Percentiles rank a stretch among this genome's conserved stretches.
phyloP scores from a whole-genome alignment of 2,797 vertebrate species.

The Hydrocynus forskahlii region DNA sequence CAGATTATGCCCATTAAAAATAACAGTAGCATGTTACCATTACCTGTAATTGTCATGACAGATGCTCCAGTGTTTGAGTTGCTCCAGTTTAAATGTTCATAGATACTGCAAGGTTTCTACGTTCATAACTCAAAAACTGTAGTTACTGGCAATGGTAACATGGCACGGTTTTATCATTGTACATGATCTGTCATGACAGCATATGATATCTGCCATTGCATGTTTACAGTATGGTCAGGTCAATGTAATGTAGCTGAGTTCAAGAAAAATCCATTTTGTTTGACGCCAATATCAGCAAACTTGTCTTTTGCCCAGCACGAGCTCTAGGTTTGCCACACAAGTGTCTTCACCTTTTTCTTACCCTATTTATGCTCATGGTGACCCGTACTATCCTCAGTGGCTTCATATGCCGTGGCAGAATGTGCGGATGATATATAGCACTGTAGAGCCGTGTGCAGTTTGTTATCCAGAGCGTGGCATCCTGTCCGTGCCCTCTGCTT shows the following conservation, averaged over 20 bases:
- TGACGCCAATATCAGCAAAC: background rate
- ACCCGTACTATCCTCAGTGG: background rate
- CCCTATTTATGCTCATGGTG: slow-evolving; percentile 19
- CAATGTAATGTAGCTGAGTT: background rate
- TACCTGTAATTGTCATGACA: no score
- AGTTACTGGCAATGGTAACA: no score
- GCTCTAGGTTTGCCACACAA: background rate
- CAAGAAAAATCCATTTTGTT: background rate
- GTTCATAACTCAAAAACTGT: no score
- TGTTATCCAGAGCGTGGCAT: slow-evolving; percentile 62
- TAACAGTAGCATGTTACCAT: no score
- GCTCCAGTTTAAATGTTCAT: no score
- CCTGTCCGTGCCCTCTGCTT: slow-evolving; percentile 54
- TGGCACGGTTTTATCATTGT: no score
- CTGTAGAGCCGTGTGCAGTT: slow-evolving; percentile 34
- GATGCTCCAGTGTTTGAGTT: no score
- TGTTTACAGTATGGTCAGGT: background rate
- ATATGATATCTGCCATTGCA: background rate
- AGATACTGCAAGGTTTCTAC: no score
- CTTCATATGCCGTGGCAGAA: slow-evolving; percentile 18
- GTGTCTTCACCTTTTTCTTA: slow-evolving; percentile 14
- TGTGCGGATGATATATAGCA: slow-evolving; percentile 45
- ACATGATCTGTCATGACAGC: background rate
- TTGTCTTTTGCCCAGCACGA: background rate
- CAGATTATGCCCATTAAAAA: no score